Evolutionary conservation across 2,888 invertebrate genomes (phyloP), one percentile per base, ranked within the genome.

Genomic region (Cephus pulcher): DNA sequence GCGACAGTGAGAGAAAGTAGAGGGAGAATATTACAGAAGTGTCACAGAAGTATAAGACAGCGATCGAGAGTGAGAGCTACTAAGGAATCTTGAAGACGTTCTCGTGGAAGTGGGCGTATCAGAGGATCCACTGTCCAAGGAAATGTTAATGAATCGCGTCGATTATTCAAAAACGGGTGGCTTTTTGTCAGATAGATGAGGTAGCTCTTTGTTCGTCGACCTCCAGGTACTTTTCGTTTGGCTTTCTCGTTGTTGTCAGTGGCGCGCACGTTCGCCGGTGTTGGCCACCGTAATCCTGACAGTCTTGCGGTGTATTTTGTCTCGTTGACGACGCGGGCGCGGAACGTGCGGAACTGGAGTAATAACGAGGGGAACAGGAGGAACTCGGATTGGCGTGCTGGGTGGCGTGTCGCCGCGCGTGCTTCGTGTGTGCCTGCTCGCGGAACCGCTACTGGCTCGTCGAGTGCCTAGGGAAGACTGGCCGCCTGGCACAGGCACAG

Each of bases 381-480:
- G 56, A 56, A 56, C 56, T 23, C 23, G 23, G 56, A 23, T 23
- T 23, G 23, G 56, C 56, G 56, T 56, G 56, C 9, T 56, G 23
- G 56, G 56, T 56, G 56, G 56, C 56, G 56, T 56, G 56, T 56
- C 56, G 56, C 56, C 56, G 23, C 56, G 56, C 56, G 56, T 56
- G 56, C 9, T 56, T 56, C 56, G 56, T 56, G 23, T 56, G 56
- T 23, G 56, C 56, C 56, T 56, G 56, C 56, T 56, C 23, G 56
- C 56, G 56, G 56, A 56, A 56, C 56, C 56, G 56, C 56, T 84
- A 79, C 86, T 87, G 88, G 87, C 88, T 87, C 88, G 87, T 86
- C 88, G 90, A 89, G 89, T 88, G 90, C 90, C 90, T 88, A 87
- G 87, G 89, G 90, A 90, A 90, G 90, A 91, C 91, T 91, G 88